Conservation (phyloP, 2,888 invertebrate species). For the Meghimatium bilineatum region DNA sequence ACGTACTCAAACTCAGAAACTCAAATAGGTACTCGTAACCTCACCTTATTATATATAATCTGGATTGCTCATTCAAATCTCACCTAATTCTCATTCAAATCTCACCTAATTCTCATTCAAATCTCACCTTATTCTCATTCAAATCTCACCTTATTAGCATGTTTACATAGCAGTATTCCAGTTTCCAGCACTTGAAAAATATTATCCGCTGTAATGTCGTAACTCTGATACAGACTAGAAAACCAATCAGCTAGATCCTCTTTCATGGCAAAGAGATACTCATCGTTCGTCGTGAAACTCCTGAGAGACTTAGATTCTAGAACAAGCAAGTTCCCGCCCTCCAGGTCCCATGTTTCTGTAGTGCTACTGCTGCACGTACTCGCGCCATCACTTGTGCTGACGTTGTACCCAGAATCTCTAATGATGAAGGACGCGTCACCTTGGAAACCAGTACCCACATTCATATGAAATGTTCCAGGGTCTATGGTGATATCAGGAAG, state of each 20-base stretch:
- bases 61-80: too few relatives aligned
- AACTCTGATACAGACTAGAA: conserved; percentile 87
- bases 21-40: too few relatives aligned
- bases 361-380: conserved; percentile 49
- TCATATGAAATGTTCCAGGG: not conserved
- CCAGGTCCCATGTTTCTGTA: conserved; percentile 35
- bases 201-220: conserved; percentile 91
- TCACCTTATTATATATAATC: too few relatives aligned
- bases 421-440: not conserved
- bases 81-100: too few relatives aligned
- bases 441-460: not conserved
- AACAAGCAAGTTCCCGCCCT: conserved; percentile 59
- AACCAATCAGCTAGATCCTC: conserved; percentile 99
- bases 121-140: too few relatives aligned
- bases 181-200: conserved; percentile 95
- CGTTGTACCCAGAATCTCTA: conserved; percentile 45
- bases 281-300: conserved; percentile 96
- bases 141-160: conserved; percentile 93
- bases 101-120: too few relatives aligned
- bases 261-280: conserved; percentile 97
- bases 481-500: not conserved
- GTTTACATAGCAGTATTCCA: conserved; percentile 94
- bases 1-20: too few relatives aligned
- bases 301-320: conserved; percentile 83
- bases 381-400: conserved; percentile 48